These are phyloP conservation scores for Microdon myrmicae DNA, from an alignment of 2,888 invertebrate species.

Conservation along the genomic window DNA sequence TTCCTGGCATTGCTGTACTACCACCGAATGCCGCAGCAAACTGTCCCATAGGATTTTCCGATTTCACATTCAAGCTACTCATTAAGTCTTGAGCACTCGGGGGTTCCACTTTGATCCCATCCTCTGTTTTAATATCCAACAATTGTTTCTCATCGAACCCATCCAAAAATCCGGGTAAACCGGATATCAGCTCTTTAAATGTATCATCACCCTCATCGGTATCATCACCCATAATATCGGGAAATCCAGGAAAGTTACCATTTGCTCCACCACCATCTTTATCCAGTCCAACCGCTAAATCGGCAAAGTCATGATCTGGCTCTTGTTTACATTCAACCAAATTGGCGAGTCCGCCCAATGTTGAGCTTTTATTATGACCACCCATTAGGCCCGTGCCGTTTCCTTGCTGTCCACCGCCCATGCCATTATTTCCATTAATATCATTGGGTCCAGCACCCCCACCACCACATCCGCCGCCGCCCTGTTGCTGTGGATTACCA, in stretches of 20 bases:
- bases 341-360: slow-evolving; percentile 70
- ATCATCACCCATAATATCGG: slow-evolving; percentile 86
- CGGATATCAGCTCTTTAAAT: slow-evolving; percentile 87
- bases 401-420: slow-evolving; percentile 53
- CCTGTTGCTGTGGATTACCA: slow-evolving; percentile 58
- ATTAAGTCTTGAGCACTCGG: slow-evolving; percentile 66
- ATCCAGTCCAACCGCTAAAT: slow-evolving; percentile 84
- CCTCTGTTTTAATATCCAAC: slow-evolving; percentile 66
- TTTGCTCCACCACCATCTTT: slow-evolving; percentile 81
- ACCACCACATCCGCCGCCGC: slow-evolving; percentile 58
- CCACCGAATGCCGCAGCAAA: slow-evolving; percentile 61
- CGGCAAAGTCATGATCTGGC: slow-evolving; percentile 88
- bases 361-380: slow-evolving; percentile 66
- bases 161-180: slow-evolving; percentile 83
- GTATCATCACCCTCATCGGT: slow-evolving; percentile 82
- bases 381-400: slow-evolving; percentile 60
- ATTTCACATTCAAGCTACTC: slow-evolving; percentile 65
- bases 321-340: slow-evolving; percentile 86
- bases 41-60: slow-evolving; percentile 64
- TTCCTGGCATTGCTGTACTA: slow-evolving; percentile 42
- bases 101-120: slow-evolving; percentile 65
- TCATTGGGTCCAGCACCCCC: slow-evolving; percentile 54
- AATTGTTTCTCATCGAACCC: slow-evolving; percentile 76
- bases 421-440: slow-evolving; percentile 54
- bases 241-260: slow-evolving; percentile 80